Conservation (phyloP, 2,113 vertebrate species). For the Trochalopteron elliotii region DNA sequence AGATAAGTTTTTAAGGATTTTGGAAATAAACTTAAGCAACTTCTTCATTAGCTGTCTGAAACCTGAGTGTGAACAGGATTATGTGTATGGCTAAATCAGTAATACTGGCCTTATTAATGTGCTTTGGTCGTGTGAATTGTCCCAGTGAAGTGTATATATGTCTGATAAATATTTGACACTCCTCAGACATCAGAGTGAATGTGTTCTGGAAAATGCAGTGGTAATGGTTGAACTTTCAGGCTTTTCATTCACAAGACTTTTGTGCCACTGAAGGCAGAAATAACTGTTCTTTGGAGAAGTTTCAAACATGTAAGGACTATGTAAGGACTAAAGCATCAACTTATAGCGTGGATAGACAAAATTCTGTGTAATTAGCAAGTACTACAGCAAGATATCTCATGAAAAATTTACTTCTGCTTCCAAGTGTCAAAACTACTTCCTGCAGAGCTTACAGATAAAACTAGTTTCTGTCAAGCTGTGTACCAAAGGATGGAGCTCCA, state of each 20-base stretch:
- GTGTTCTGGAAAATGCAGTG: background rate
- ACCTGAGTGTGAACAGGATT: background rate
- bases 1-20: background rate
- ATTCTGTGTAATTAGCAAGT: background rate
- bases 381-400: background rate
- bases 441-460: background rate
- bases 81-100: background rate
- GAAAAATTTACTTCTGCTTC: background rate
- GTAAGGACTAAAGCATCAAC: background rate
- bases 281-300: background rate
- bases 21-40: rapidly evolving
- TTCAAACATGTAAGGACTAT: background rate
- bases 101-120: background rate
- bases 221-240: background rate
- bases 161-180: background rate
- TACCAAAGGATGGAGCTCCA: background rate
- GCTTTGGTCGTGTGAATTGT: background rate
- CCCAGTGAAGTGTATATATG: background rate
- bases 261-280: background rate
- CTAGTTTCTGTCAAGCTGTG: background rate
- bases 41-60: background rate
- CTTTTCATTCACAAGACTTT: background rate
- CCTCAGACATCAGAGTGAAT: background rate
- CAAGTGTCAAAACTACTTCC: background rate
- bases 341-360: rapidly evolving